Evolutionary conservation across 2,888 invertebrate genomes (phyloP), one percentile per base, ranked within the genome.

Genomic region (Leptarthrus brevirostris): DNA sequence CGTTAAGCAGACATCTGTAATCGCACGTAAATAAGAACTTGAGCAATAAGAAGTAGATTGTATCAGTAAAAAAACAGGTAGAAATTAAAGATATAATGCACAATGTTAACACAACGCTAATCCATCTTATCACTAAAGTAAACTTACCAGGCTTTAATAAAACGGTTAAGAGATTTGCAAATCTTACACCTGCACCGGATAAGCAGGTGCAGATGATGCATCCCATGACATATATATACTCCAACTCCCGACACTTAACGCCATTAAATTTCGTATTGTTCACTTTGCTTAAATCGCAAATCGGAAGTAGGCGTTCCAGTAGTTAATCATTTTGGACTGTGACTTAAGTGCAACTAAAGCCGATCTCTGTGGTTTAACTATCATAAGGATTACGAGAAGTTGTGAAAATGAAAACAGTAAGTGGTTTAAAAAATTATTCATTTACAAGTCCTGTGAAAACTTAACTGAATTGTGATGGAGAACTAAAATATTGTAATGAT

Each of bases 191-290:
- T 52, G 52, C 22, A 34, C 69, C 26, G 47, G 44, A 22, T 20
- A 20, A n/a, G 44, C 34, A 14, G 30, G 49, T 44, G 16, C 54
- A 53, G 44, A 70, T 71, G 54, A 36, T 54, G 26, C 14, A 56
- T 47, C 40, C 54, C 54, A 44, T 56, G 16, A 56, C 12, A 56
- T 84, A 84, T 84, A 84, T 84, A 84, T 83, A 84, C 81, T 79
- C 79, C 80, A 80, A 80, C 80, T 81, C 81, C 82, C 82, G 83
- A 83, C 81, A 83, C 81, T 82, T 79, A 81, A 80, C 79, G 83
- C 83, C 84, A 84, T 84, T 83, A 83, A 82, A 81, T 81, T 82
- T 82, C 83, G 84, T 79, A 74, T 66, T 78, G 78, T 78, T 76
- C 76, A 71, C 54, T 72, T 71, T 71, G 74, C 70, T 70, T 20